Conservation (phyloP, 2,888 invertebrate species). For the Anaspis maculata region DNA sequence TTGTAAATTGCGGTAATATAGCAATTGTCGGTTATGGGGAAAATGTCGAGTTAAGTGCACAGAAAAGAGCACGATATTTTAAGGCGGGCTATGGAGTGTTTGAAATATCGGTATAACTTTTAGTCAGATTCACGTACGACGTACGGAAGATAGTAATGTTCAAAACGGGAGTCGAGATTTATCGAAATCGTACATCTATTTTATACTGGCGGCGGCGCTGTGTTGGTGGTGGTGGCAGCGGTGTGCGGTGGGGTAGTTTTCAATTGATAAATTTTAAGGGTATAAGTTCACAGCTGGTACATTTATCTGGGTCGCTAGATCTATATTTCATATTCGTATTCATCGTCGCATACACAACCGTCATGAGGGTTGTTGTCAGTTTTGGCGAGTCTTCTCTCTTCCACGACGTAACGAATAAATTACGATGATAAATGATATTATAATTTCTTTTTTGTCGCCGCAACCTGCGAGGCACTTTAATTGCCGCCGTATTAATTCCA, state of each 20-base stretch:
- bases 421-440: constrained; percentile 28
- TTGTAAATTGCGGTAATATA: too few relatives aligned
- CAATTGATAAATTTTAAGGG: constrained; percentile 29
- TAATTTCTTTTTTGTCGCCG: constrained; percentile 24
- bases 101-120: constrained; percentile 14
- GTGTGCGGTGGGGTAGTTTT: constrained; percentile 21
- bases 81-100: not conserved
- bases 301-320: constrained; percentile 26
- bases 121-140: constrained; percentile 12
- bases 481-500: constrained; percentile 16
- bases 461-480: not conserved
- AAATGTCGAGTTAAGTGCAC: not conserved
- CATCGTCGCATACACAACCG: constrained; percentile 24
- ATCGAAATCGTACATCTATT: constrained; percentile 25
- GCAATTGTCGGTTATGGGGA: too few relatives aligned
- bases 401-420: constrained; percentile 28
- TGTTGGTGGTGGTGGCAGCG: too few relatives aligned
- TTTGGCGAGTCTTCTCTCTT: constrained; percentile 22
- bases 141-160: constrained; percentile 12
- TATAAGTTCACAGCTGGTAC: constrained; percentile 26
- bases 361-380: constrained; percentile 27
- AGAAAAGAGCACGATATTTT: not conserved
- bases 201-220: too few relatives aligned
- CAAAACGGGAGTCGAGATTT: constrained; percentile 18
- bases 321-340: constrained; percentile 33